Conservation (phyloP, 2,797 vertebrate genomes). For the Urophycis tenuis region DNA sequence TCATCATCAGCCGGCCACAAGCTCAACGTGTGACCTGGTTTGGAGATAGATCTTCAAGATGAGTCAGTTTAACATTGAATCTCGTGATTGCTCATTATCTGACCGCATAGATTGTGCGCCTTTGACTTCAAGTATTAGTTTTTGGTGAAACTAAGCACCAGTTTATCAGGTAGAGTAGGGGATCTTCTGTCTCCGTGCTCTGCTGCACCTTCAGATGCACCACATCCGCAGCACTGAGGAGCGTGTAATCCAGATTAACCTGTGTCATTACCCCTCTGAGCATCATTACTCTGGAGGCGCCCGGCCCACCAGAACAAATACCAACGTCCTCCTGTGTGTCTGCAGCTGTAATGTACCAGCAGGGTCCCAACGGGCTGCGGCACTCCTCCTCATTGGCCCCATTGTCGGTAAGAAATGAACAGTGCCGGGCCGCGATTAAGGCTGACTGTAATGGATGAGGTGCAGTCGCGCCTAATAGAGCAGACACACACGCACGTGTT, state of each 20-base stretch:
- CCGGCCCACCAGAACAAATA: constrained; percentile 10
- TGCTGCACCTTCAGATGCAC: neutral
- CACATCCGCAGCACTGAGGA: neutral
- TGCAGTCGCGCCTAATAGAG: constrained; percentile 18
- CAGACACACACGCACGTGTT: neutral
- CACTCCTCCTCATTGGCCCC: constrained; percentile 27
- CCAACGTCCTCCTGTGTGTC: neutral
- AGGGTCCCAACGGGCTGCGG: constrained; percentile 7
- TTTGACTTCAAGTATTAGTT: neutral
- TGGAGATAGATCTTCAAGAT: too few relatives aligned
- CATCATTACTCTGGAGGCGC: constrained; percentile 13
- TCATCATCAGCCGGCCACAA: too few relatives aligned
- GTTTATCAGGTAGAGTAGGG: neutral
- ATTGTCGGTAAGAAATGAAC: constrained; percentile 29
- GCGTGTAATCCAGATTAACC: constrained; percentile 5
- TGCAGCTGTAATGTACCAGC: constrained; percentile 10
- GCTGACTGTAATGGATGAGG: constrained; percentile 27
- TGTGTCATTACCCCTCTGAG: constrained; percentile 5
- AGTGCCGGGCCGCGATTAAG: constrained; percentile 18
- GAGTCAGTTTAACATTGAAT: too few relatives aligned
- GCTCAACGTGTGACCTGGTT: too few relatives aligned
- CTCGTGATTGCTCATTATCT: neutral
- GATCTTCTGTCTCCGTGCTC: neutral
- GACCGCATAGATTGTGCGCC: neutral
- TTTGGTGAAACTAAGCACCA: neutral